These are phyloP conservation scores for Lutraria rhynchaena DNA, from an alignment of 1,140 invertebrate genomes.

Conservation along the genomic window DNA sequence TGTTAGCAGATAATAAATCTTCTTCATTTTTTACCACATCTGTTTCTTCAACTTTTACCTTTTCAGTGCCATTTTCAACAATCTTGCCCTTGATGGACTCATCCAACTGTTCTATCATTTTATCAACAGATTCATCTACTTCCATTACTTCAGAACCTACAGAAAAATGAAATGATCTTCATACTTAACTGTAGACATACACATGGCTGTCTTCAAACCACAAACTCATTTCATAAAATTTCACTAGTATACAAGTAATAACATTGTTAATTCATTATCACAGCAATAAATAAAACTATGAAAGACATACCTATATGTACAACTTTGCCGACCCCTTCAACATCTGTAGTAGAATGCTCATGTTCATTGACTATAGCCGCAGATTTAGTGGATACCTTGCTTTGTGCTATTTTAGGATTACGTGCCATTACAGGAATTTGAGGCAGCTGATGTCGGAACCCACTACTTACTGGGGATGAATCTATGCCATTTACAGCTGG, in stretches of 20 bases:
- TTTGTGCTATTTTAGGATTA: conserved; percentile 76
- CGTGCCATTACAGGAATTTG: conserved; percentile 73
- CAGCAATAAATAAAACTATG: too few species aligned
- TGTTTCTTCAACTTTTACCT: not conserved
- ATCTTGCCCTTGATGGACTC: not conserved
- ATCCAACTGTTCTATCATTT: conserved; percentile 38
- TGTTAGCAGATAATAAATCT: not conserved
- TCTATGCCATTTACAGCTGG: conserved; percentile 33
- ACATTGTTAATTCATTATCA: too few species aligned
- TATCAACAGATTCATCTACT: conserved; percentile 39
- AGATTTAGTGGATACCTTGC: conserved; percentile 70
- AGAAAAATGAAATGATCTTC: not conserved
- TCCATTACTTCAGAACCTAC: conserved; percentile 52
- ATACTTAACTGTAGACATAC: not conserved
- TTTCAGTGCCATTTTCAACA: not conserved
- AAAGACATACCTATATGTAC: conserved; percentile 68
- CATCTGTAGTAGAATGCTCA: conserved; percentile 65
- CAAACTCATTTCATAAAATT: not conserved
- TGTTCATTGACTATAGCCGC: conserved; percentile 21
- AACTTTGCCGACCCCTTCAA: conserved; percentile 73
- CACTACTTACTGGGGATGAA: conserved; percentile 31
- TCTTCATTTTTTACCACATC: not conserved
- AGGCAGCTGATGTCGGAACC: conserved; percentile 74
- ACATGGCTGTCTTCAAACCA: not conserved
- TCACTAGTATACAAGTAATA: too few species aligned